Percentiles rank a stretch among this genome's conserved stretches.
Evolutionary conservation across 2,113 vertebrate species (phyloP).

Genomic region (Atherinomorus stipes): DNA sequence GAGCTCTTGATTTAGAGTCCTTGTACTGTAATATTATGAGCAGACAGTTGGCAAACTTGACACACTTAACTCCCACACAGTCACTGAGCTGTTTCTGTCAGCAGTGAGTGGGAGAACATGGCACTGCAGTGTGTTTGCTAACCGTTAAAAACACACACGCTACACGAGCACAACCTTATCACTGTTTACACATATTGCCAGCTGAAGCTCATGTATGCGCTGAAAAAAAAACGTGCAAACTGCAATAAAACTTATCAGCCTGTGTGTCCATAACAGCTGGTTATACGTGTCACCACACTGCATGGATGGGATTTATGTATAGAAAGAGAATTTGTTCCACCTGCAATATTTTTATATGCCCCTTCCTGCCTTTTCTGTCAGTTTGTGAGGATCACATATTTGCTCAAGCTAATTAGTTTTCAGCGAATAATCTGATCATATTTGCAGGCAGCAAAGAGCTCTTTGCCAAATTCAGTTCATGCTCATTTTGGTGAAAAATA

Average conservation of each 20-base stretch:
- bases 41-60: constrained; percentile 50
- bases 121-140: constrained; percentile 62
- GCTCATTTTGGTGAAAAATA: constrained; percentile 2
- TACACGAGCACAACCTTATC: constrained; percentile 71
- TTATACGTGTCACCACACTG: constrained; percentile 26
- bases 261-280: constrained; percentile 51
- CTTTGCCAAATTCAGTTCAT: constrained; percentile 32
- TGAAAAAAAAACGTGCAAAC: constrained; percentile 66
- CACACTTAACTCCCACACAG: constrained; percentile 65
- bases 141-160: constrained; percentile 52
- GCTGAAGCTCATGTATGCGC: constrained; percentile 62
- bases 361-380: constrained; percentile 2
- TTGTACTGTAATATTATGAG: constrained; percentile 32
- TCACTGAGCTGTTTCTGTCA: constrained; percentile 58
- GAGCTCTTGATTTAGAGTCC: constrained; percentile 45
- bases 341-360: constrained; percentile 10
- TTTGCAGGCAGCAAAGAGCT: constrained; percentile 33
- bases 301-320: background rate
- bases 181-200: constrained; percentile 75
- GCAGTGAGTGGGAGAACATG: constrained; percentile 60
- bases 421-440: constrained; percentile 37
- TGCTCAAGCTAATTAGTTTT: constrained; percentile 51
- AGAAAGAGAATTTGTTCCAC: constrained; percentile 17
- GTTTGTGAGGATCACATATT: constrained; percentile 24
- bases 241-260: constrained; percentile 56